These are phyloP conservation scores for Dendrolimus kikuchii DNA, from an alignment of 1,140 invertebrate species.

Conservation along the genomic window DNA sequence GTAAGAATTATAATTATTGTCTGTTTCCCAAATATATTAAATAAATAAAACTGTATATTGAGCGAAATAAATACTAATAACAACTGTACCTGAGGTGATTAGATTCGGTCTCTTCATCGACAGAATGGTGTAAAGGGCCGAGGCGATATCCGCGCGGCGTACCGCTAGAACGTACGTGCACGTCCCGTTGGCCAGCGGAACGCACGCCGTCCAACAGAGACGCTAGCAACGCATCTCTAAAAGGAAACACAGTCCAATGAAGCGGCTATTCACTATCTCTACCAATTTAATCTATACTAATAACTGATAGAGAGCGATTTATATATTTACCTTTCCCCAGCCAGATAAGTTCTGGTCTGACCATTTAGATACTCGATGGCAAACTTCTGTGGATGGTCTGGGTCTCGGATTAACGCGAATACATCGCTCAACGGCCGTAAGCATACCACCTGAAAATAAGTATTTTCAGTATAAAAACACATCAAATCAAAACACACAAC, in stretches of 20 bases:
- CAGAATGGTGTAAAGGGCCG: conserved; percentile 88
- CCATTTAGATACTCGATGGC: conserved; percentile 96
- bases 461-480: not conserved
- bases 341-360: conserved; percentile 88
- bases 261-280: too few relatives aligned
- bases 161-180: conserved; percentile 92
- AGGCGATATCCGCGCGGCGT: conserved; percentile 90
- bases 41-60: too few relatives aligned
- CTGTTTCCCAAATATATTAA: too few relatives aligned
- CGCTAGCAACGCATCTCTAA: conserved; percentile 93
- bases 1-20: too few relatives aligned
- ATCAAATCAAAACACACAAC: too few relatives aligned
- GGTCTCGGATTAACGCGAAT: conserved; percentile 92
- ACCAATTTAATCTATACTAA: too few relatives aligned
- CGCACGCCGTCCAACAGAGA: conserved; percentile 96
- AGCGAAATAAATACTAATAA: conserved; percentile 12
- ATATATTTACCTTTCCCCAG: conserved; percentile 78
- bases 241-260: not conserved
- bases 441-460: conserved; percentile 66
- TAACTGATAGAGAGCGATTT: not conserved
- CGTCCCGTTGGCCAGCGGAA: conserved; percentile 96
- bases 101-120: conserved; percentile 97
- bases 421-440: conserved; percentile 91
- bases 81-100: conserved; percentile 63
- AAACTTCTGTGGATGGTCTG: conserved; percentile 94